These are phyloP conservation scores for Caenorhabditis sulstoni DNA, from an alignment of 2,888 invertebrate species.

Conservation along the genomic window DNA sequence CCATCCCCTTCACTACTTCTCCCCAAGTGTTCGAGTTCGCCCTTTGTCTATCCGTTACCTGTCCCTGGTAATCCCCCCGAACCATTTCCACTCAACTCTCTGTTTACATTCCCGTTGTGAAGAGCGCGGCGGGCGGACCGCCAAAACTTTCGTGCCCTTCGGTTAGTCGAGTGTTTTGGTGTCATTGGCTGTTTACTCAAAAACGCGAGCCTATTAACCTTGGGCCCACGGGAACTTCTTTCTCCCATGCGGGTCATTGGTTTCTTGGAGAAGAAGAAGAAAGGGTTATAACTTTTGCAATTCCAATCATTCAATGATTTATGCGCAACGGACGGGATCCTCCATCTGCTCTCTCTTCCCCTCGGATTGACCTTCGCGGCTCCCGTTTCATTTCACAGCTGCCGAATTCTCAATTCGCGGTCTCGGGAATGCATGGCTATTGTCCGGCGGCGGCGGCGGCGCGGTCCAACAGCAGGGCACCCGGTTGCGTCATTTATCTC, in stretches of 20 bases:
- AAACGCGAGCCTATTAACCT: slow-evolving; percentile 49
- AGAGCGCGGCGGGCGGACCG: slow-evolving; percentile 42
- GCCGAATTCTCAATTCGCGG: slow-evolving; percentile 22
- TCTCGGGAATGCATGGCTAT: slow-evolving; percentile 29
- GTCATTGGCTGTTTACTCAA: slow-evolving; percentile 58
- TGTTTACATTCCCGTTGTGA: slow-evolving; percentile 44
- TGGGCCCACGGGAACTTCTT: slow-evolving; percentile 34
- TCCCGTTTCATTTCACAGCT: slow-evolving; percentile 45
- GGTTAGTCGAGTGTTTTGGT: slow-evolving; percentile 54
- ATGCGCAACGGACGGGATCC: slow-evolving; percentile 32
- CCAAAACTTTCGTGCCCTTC: slow-evolving; percentile 19
- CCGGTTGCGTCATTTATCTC: slow-evolving; percentile 57
- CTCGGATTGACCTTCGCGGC: slow-evolving; percentile 38
- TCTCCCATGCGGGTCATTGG: slow-evolving; percentile 52
- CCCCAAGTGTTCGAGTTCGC: no score
- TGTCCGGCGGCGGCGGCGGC: slow-evolving; percentile 30
- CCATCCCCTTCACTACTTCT: no score
- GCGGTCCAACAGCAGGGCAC: no score
- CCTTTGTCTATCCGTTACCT: background rate
- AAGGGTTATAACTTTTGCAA: slow-evolving; percentile 49
- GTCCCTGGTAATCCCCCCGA: slow-evolving; percentile 10
- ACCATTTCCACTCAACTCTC: slow-evolving; percentile 21
- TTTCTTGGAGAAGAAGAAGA: slow-evolving; percentile 13
- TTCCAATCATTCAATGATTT: slow-evolving; percentile 54
- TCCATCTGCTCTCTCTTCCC: slow-evolving; percentile 35